Conservation (phyloP, 2,888 invertebrate species). For the Caenorhabditis angaria region DNA sequence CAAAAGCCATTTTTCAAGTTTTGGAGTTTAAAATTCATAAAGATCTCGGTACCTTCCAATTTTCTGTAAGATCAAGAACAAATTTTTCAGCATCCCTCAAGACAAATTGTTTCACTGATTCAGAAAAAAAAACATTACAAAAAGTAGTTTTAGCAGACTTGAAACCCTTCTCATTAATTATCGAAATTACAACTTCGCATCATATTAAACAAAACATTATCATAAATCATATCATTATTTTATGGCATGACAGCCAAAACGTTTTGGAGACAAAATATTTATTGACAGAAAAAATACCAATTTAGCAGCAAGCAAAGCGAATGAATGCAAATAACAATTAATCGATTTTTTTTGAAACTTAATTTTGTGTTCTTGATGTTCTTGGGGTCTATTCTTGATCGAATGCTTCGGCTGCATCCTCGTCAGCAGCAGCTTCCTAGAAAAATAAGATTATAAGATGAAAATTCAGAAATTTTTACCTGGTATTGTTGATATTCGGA, state of each 20-base stretch:
- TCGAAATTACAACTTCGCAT: too few species aligned
- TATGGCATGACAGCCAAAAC: background rate
- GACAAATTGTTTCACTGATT: too few species aligned
- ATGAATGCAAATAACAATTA: background rate
- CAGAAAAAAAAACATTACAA: too few species aligned
- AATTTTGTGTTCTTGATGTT: background rate
- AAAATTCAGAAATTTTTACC: conserved; percentile 16
- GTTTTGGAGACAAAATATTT: background rate
- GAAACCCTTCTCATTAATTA: too few species aligned
- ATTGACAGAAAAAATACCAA: background rate
- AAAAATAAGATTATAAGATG: background rate
- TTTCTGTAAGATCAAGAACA: too few species aligned
- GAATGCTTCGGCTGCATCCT: conserved; percentile 42
- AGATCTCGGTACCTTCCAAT: too few species aligned
- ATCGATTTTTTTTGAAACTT: conserved; percentile 14
- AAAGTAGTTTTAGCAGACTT: too few species aligned
- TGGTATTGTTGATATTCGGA: conserved; percentile 70
- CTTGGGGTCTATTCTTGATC: conserved; percentile 35
- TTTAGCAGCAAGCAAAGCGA: conserved; percentile 18
- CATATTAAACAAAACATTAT: too few species aligned
- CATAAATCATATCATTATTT: background rate
- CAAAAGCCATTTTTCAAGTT: background rate
- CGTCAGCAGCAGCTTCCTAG: conserved; percentile 44
- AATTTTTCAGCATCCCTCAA: too few species aligned
- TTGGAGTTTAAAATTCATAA: too few species aligned